Conservation (phyloP, 2,888 invertebrate species). For the Plebejus anna region DNA sequence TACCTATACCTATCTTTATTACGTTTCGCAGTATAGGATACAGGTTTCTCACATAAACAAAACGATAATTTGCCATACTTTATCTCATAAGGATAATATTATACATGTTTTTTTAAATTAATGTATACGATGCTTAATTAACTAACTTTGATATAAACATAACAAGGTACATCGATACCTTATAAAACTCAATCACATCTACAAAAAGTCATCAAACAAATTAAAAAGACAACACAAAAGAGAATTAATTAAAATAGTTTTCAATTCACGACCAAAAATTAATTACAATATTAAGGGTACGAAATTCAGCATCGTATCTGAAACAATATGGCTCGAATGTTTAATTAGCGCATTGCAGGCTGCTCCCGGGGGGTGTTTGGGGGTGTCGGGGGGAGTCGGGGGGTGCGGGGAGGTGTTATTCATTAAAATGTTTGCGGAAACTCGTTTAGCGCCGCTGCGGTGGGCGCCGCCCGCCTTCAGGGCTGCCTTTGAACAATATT, state of each 20-base stretch:
- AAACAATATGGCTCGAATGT: slow-evolving; percentile 78
- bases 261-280: slow-evolving; percentile 40
- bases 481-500: slow-evolving; percentile 39
- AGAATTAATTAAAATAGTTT: slow-evolving; percentile 37
- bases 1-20: no score
- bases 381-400: slow-evolving; percentile 42
- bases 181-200: neutral
- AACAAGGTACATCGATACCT: neutral
- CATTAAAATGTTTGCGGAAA: slow-evolving; percentile 80
- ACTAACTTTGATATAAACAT: no score
- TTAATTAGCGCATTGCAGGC: slow-evolving; percentile 77
- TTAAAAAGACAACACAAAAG: slow-evolving; percentile 18
- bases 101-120: no score
- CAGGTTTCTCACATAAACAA: no score
- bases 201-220: neutral
- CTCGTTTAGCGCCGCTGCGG: slow-evolving; percentile 76
- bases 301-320: slow-evolving; percentile 64
- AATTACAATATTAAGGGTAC: slow-evolving; percentile 48
- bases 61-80: no score
- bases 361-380: slow-evolving; percentile 42
- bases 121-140: no score
- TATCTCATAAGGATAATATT: no score
- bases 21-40: no score
- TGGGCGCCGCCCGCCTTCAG: slow-evolving; percentile 52
- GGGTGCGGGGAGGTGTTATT: slow-evolving; percentile 68